phyloP scores from a whole-genome alignment of 2,113 vertebrate genomes.

The Crotalus tigris region DNA sequence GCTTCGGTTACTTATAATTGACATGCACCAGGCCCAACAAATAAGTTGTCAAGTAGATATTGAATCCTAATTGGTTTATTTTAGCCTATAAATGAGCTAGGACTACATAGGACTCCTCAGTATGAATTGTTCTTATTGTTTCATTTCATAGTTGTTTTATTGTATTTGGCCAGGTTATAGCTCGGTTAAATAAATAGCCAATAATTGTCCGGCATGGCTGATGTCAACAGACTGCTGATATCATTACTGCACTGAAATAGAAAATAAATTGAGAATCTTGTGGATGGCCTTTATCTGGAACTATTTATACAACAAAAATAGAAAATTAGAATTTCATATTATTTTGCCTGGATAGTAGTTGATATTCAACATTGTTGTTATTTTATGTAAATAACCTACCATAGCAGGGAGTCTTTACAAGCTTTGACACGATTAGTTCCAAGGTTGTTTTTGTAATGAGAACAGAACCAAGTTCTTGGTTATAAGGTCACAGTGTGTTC shows the following conservation, averaged over 20 bases:
- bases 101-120: not conserved
- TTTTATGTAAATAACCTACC: conserved; percentile 52
- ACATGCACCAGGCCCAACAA: not conserved
- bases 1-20: not conserved
- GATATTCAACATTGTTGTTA: conserved; percentile 43
- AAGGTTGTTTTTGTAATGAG: conserved; percentile 48
- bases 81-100: not conserved
- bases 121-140: not conserved
- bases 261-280: conserved; percentile 25
- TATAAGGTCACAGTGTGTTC: conserved; percentile 26
- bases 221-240: not conserved
- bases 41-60: not conserved
- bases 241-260: not conserved
- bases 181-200: not conserved
- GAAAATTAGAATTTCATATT: conserved; percentile 47
- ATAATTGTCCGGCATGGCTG: not conserved
- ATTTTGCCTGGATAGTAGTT: conserved; percentile 35
- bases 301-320: conserved; percentile 31
- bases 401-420: conserved; percentile 14
- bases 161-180: not conserved
- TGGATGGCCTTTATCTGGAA: conserved; percentile 19
- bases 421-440: conserved; percentile 31
- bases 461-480: conserved; percentile 23
- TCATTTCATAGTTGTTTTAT: not conserved
- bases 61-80: not conserved